Evolutionary conservation across 2,797 vertebrate genomes (phyloP), one percentile per base, ranked within the genome.

Genomic region (Crenichthys baileyi): DNA sequence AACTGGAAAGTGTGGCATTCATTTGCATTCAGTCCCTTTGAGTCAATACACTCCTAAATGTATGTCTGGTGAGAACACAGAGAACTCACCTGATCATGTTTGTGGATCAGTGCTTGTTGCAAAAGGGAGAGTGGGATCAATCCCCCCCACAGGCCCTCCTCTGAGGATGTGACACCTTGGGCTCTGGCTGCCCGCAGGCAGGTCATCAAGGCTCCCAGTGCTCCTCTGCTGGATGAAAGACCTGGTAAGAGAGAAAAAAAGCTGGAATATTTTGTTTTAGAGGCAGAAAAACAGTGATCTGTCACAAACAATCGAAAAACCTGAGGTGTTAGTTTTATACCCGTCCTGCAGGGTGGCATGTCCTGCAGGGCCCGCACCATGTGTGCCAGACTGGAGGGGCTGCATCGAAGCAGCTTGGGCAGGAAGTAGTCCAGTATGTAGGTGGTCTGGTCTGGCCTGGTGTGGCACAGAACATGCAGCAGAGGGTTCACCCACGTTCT

Each of bases 401-500:
- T 98, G 86, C 97, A 98, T 82, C 95, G 97, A 12, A 99, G 91
- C 81, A 99, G 90, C 80, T 97, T 98, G 65, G 98, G 97, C 80
- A 99, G 94, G 86, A 97, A 98, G 81, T 98, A 98, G 94, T 99
- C 98, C 84, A 97, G 96, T 85, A 99, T 95, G 0, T 98, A 98
- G 0, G 96, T 97, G 72, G 96, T 98, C 88, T 98, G 97, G 84
- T 97, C 96, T 82, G 95, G 90, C 68, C 89, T 94, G 72, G 96
- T 96, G 46, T 95, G 94, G 86, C 98, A 99, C n/a, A 99, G 90
- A 78, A 97, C 93, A 72, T 91, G 83, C 1, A 99, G 95, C 50
- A 99, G 94, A 51, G 98, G 98, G 73, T 94, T 95, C 50, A 99
- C 96, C 98, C 98, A 99, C 0, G 96, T 95, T n/a, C 88, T 85